These are phyloP conservation scores for Myiozetetes cayanensis DNA, from an alignment of 2,113 vertebrate species.

Conservation along the genomic window DNA sequence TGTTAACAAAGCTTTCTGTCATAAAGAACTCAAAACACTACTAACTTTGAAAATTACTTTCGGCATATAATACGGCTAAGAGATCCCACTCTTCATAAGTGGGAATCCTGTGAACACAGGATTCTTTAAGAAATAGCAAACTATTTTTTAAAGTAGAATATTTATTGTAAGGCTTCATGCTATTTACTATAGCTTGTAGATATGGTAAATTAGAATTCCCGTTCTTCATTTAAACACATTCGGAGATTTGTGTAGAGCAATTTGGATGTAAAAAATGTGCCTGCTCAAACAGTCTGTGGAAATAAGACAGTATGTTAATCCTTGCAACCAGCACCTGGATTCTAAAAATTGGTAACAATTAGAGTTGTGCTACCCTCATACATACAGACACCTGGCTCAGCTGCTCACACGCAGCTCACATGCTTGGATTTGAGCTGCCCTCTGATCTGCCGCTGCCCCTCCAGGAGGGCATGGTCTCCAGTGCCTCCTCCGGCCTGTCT, in stretches of 20 bases:
- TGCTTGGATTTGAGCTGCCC: background rate
- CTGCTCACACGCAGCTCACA: background rate
- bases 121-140: background rate
- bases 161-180: background rate
- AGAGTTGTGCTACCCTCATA: background rate
- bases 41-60: background rate
- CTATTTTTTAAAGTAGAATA: background rate
- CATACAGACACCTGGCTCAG: background rate
- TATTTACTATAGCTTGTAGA: background rate
- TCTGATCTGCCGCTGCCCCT: background rate
- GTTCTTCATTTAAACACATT: background rate
- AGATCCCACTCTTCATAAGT: background rate
- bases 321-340: background rate
- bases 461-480: background rate
- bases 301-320: background rate
- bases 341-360: background rate
- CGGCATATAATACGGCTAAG: background rate
- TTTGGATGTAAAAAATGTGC: background rate
- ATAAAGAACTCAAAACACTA: background rate
- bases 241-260: background rate
- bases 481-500: background rate
- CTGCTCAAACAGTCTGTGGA: background rate
- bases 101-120: background rate
- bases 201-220: background rate
- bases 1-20: background rate